These are phyloP conservation scores for Periplaneta americana DNA, from an alignment of 1,140 invertebrate species.

Conservation along the genomic window DNA sequence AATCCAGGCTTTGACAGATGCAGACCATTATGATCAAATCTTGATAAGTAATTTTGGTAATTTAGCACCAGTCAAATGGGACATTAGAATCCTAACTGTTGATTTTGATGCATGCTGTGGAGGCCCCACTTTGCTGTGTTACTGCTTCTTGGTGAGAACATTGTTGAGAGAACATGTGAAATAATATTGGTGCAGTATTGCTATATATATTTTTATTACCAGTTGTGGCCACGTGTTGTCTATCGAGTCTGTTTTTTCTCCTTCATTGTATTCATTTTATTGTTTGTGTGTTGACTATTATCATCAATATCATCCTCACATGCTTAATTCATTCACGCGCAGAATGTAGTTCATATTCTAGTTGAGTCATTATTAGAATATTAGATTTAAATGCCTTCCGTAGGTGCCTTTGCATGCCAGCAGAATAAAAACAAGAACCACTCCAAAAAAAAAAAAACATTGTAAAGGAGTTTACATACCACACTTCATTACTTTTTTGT, in stretches of 20 bases:
- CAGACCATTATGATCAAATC: not conserved
- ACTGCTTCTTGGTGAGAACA: not conserved
- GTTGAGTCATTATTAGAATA: conserved; percentile 1
- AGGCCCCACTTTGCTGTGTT: not conserved
- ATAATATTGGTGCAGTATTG: conserved; percentile 6
- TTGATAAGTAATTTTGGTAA: not conserved
- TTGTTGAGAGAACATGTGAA: not conserved
- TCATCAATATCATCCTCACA: not conserved
- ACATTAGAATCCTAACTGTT: not conserved
- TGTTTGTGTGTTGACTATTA: not conserved
- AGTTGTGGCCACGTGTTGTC: conserved; percentile 6
- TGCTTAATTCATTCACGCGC: not conserved
- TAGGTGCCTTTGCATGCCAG: conserved; percentile 13
- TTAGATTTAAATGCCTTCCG: conserved; percentile 8
- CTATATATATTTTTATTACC: conserved; percentile 14
- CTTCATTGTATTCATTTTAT: conserved; percentile 3
- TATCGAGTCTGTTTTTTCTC: not conserved
- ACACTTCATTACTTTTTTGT: not conserved
- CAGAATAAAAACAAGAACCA: not conserved
- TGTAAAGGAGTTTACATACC: not conserved
- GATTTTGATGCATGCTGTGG: conserved; percentile 1
- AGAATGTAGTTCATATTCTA: not conserved
- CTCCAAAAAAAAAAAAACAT: not conserved
- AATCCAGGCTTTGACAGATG: not conserved
- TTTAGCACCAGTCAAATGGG: not conserved